phyloP scores from a whole-genome alignment of 2,113 vertebrate genomes.

The Forbesichthys agassizii region DNA sequence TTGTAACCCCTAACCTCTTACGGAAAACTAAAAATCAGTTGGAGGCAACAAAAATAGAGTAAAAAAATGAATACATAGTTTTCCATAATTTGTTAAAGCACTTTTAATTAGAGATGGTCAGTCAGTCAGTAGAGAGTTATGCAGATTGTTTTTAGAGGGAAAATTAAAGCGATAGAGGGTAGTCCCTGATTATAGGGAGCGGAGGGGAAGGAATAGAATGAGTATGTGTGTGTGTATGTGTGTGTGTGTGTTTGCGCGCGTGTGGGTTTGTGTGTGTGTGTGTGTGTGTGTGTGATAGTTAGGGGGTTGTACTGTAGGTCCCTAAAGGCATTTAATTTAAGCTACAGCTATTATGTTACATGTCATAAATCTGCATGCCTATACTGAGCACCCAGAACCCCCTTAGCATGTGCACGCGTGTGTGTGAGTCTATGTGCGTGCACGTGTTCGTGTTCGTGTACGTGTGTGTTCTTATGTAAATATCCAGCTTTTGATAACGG shows the following conservation, averaged over 20 bases:
- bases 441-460: background rate
- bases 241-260: background rate
- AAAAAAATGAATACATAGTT: slow-evolving; percentile 19
- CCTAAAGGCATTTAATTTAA: slow-evolving; percentile 73
- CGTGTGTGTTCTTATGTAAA: slow-evolving; percentile 8
- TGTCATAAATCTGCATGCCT: slow-evolving; percentile 72
- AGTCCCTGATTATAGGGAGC: background rate
- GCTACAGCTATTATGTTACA: slow-evolving; percentile 73
- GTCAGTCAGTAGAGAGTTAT: slow-evolving; percentile 28
- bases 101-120: slow-evolving; percentile 44
- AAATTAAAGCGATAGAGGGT: slow-evolving; percentile 3
- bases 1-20: background rate
- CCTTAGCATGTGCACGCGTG: slow-evolving; percentile 21
- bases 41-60: slow-evolving; percentile 11
- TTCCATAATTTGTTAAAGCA: slow-evolving; percentile 14
- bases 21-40: background rate
- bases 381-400: slow-evolving; percentile 41
- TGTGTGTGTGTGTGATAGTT: slow-evolving; percentile 3
- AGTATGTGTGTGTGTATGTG: background rate
- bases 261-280: background rate
- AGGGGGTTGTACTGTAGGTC: slow-evolving; percentile 27
- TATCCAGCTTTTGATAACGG: background rate
- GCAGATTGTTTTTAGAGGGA: background rate
- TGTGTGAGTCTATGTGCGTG: slow-evolving; percentile 5
- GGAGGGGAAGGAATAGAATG: background rate